Evolutionary conservation across 92 coral and sea anemone species (phyloP), one percentile per base, ranked within the genome.

Genomic region (Porites rus): DNA sequence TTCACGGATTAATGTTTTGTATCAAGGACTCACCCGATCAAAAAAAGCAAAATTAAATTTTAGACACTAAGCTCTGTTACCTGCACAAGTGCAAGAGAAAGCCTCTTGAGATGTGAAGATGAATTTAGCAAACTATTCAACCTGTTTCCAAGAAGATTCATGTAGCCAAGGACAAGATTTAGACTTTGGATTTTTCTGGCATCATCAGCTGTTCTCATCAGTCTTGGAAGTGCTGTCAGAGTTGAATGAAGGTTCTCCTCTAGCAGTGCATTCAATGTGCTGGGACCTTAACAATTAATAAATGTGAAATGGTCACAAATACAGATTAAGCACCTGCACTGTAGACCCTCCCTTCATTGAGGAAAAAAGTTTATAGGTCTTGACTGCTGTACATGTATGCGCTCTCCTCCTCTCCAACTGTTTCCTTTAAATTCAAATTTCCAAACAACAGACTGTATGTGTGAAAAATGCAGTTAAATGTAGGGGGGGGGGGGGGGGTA

Each of bases 11-110:
- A 38, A 38, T 38, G 46, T 38, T 38, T 38, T 4, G 46, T 38
- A 38, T 38, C 0, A 4, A 38, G 46, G 46, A 38, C 46, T 38
- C 5, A 3, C 46, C 46, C 6, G 46, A 38, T 38, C 6, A 38
- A 38, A 4, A 38, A 38, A 38, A 38, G 38, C 46, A 38, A 38
- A 3, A 4, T 38, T 4, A 3, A 38, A 38, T 38, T 38, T 38
- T 38, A 4, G 6, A 38, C 46, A 3, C 9, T 46, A 50, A 51
- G 46, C 13, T 16, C 22, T 12, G 25, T 59, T 84, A 96, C 99
- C 99, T 96, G 99, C 46, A 93, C 76, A 21, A 96, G 88, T 25
- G 99, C 95, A 65, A 92, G 91, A 9, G 98, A 96, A 12, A 96
- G 90, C 61, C 97, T 95, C 91, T 92, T 93, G 20, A 96, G 81